Percentiles rank a stretch among this genome's conserved stretches.
phyloP scores from a whole-genome alignment of 2,888 invertebrate species.

The Carterocephalus palaemon region DNA sequence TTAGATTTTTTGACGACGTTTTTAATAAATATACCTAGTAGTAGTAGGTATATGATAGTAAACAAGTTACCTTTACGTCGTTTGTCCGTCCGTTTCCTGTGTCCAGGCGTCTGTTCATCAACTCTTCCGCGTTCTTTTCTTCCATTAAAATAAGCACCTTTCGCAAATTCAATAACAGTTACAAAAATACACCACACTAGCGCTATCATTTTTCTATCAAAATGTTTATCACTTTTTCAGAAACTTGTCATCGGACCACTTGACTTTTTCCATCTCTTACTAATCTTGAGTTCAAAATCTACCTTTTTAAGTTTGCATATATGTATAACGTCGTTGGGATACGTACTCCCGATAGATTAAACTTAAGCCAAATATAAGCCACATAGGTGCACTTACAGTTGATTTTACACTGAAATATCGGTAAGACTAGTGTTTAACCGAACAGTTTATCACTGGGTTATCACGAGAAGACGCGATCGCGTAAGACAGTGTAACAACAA shows the following conservation, averaged over 20 bases:
- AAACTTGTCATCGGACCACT: constrained; percentile 26
- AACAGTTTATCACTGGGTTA: constrained; percentile 56
- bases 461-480: constrained; percentile 36
- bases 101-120: constrained; percentile 17
- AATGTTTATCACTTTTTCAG: constrained; percentile 24
- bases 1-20: too few relatives aligned
- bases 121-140: constrained; percentile 25
- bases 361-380: constrained; percentile 17
- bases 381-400: constrained; percentile 28
- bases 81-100: constrained; percentile 37
- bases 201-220: constrained; percentile 55
- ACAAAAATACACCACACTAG: constrained; percentile 57
- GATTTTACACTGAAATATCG: constrained; percentile 24
- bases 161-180: constrained; percentile 52
- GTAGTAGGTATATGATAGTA: too few relatives aligned
- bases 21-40: too few relatives aligned
- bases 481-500: constrained; percentile 37
- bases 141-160: constrained; percentile 35
- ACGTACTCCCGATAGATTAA: constrained; percentile 31
- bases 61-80: constrained; percentile 36
- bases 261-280: constrained; percentile 49
- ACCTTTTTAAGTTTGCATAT: constrained; percentile 26
- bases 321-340: constrained; percentile 4
- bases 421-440: constrained; percentile 24
- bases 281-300: constrained; percentile 41